Evolutionary conservation across 1,140 invertebrate species (phyloP), one percentile per base, ranked within the genome.

Genomic region (Camponotus floridanus): DNA sequence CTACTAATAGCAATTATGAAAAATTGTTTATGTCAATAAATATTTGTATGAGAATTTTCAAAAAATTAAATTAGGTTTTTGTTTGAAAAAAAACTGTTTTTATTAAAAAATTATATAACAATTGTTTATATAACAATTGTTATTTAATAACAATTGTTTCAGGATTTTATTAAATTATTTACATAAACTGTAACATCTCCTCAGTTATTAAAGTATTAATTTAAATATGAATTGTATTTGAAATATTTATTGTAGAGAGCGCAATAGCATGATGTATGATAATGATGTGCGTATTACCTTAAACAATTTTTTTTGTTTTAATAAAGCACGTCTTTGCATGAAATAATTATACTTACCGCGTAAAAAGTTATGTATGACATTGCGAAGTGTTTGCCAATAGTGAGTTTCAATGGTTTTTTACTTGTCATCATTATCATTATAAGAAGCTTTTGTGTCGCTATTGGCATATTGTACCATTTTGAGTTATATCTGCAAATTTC

Each of bases 211-310:
- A 8, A 45, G 42, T 9, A 45, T 36, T 36, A 76, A 42, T 15
- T 13, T 78, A 59, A 59, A 39, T 42, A 18, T 55, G 13, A 55
- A 21, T 64, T 64, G 62, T 4, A 1, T 74, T 64, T 18, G 7
- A 1, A 51, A 18, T n/a, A 21, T 48, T 62, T 11, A 5, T 26
- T 59, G 33, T 3, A 85, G 2, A 59, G 48, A 68, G 2, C 55
- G 55, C 13, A 57, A 57, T 26, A 80, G 26, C 79, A 73, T 81
- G 18, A 81, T 73, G 2, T 81, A 81, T 61, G 67, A 76, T 31
- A n/a, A 80, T 59, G 89, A 91, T 2, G 83, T 80, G 15, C 79
- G 81, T 9, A 87, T 39, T 3, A 92, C 78, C 91, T 92, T 85
- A 51, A 91, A 89, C n/a, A 55, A 57, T 21, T 36, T 33, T 18